Evolutionary conservation across 1,140 invertebrate species (phyloP).

Genomic region (Centruroides sculpturatus): DNA sequence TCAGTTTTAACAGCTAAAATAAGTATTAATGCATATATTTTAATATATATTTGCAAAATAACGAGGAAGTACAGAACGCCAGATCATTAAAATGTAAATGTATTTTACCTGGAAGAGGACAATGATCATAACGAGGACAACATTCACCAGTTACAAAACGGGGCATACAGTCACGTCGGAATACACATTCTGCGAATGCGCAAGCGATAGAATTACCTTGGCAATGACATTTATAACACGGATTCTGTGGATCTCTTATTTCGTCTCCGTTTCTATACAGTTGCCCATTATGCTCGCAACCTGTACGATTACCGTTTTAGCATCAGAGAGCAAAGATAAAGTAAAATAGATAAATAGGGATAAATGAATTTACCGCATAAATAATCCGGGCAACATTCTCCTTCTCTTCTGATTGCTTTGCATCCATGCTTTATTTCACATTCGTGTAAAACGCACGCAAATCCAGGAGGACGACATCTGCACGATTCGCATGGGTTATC

Average conservation of each 20-base stretch:
- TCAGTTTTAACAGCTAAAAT: background rate
- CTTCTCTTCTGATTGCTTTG: constrained; percentile 49
- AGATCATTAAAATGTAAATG: background rate
- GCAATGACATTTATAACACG: constrained; percentile 62
- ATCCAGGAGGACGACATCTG: constrained; percentile 36
- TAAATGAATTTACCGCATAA: constrained; percentile 65
- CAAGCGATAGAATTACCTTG: constrained; percentile 43
- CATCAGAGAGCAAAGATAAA: too few relatives aligned
- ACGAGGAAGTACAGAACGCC: background rate
- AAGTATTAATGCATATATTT: background rate
- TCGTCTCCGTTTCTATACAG: constrained; percentile 58
- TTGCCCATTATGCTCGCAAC: constrained; percentile 56
- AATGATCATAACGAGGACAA: constrained; percentile 63
- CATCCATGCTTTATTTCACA: constrained; percentile 52
- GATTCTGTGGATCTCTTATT: constrained; percentile 41
- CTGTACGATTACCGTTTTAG: constrained; percentile 30
- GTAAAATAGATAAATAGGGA: background rate
- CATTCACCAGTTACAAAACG: constrained; percentile 49
- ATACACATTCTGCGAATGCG: constrained; percentile 53
- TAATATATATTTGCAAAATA: background rate
- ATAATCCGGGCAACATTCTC: constrained; percentile 61
- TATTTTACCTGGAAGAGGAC: constrained; percentile 43
- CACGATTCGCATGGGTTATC: constrained; percentile 44
- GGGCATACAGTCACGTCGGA: constrained; percentile 52
- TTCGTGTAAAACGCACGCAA: constrained; percentile 32